Evolutionary conservation across 2,888 invertebrate genomes (phyloP).

Genomic region (Mesopsocus fuscifrons): DNA sequence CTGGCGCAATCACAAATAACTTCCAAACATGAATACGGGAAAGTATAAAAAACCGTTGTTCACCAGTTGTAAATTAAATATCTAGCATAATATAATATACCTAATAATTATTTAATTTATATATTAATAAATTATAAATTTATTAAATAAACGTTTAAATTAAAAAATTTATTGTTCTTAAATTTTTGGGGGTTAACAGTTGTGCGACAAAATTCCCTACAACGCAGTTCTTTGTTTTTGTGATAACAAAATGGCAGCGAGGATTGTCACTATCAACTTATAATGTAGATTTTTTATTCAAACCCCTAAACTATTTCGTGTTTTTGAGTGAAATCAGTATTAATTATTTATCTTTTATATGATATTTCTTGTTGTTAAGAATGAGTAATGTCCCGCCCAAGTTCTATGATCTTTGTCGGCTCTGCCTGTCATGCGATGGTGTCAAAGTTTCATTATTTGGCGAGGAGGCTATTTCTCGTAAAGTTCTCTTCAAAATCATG

Average conservation of each 20-base stretch:
- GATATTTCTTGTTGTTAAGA: conserved; percentile 37
- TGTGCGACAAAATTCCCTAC: conserved; percentile 3
- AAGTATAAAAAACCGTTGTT: too few species aligned
- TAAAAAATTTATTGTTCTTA: too few species aligned
- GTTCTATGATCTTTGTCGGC: conserved; percentile 84
- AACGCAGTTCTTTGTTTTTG: conserved; percentile 4
- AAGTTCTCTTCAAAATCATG: conserved; percentile 50
- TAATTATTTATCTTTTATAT: conserved; percentile 16
- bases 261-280: background rate
- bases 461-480: conserved; percentile 49
- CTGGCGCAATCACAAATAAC: too few species aligned
- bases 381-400: conserved; percentile 85
- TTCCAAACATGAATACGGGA: too few species aligned
- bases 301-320: too few species aligned
- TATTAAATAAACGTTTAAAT: background rate
- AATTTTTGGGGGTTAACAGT: background rate
- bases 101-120: too few species aligned
- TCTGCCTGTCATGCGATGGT: conserved; percentile 69
- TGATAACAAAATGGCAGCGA: conserved; percentile 9
- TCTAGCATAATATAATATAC: too few species aligned
- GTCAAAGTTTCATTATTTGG: conserved; percentile 58
- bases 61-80: too few species aligned
- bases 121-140: too few species aligned
- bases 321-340: conserved; percentile 11
- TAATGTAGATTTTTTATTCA: background rate